These are phyloP conservation scores for Eciton burchellii DNA, from an alignment of 1,140 invertebrate species.

Conservation along the genomic window DNA sequence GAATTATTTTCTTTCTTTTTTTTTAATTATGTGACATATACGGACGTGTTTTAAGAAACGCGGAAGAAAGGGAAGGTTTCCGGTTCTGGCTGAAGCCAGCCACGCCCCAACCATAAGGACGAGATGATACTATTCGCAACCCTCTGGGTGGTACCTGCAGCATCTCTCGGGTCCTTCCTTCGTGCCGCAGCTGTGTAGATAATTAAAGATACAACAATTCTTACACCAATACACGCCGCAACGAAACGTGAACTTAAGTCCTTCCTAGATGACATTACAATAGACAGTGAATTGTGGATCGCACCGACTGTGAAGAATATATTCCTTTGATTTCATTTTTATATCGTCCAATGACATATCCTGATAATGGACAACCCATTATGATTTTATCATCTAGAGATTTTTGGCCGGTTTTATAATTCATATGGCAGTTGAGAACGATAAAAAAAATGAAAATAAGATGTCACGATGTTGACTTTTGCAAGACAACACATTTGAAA, in stretches of 20 bases:
- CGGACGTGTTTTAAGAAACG: conserved; percentile 43
- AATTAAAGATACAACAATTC: conserved; percentile 83
- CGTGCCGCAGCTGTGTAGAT: conserved; percentile 72
- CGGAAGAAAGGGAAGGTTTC: conserved; percentile 66
- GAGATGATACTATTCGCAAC: conserved; percentile 79
- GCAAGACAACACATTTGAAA: too few species aligned
- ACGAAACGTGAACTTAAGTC: conserved; percentile 36
- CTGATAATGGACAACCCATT: too few species aligned
- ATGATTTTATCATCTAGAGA: too few species aligned
- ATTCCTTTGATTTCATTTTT: too few species aligned
- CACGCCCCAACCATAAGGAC: conserved; percentile 79
- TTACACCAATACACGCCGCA: conserved; percentile 56
- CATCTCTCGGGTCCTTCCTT: conserved; percentile 66
- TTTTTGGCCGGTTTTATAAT: too few species aligned
- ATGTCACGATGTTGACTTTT: too few species aligned
- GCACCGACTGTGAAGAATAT: background rate
- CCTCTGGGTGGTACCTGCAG: conserved; percentile 65
- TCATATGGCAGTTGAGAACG: too few species aligned
- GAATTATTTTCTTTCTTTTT: too few species aligned
- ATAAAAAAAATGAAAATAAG: too few species aligned
- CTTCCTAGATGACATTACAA: too few species aligned
- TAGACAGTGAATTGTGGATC: background rate
- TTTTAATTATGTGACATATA: conserved; percentile 3
- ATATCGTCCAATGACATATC: too few species aligned
- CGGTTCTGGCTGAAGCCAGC: conserved; percentile 63